Evolutionary conservation across 1,140 invertebrate species (phyloP), one percentile per base, ranked within the genome.

Genomic region (Pseudoatta argentina): DNA sequence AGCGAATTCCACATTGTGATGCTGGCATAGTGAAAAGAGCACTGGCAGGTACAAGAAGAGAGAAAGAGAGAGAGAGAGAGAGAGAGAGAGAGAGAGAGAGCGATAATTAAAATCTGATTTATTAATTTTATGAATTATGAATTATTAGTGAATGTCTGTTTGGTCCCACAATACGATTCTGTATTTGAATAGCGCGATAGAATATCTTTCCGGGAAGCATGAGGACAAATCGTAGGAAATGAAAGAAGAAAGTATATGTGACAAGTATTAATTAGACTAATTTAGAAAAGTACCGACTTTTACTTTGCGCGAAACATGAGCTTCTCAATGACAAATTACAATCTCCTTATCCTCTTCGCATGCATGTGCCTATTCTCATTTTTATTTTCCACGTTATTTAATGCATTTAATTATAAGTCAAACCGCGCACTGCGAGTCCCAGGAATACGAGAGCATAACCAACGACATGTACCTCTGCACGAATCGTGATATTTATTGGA

Each of bases 371-470:
- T 12, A 21, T 63, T 67, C n/a, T 79, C 5, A 24, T 71, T 57
- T 69, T 81, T 71, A 39, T 57, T 57, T 55, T 55, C 34, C 16
- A 16, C 21, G 8, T 59, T 44, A 71, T 71, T 81, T 44, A 55
- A n/a, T 39, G 48, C 64, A 39, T 71, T 51, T 81, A 69, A 69
- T 73, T 82, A 55, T 16, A 27, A 82, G 67, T 72, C 34, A 59
- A 44, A 27, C 10, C 30, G 12, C 18, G 24, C 30, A 8, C 30
- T 27, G 77, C 64, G n/a, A 57, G 16, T 51, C 5, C 3, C 59
- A 51, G 48, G 10, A 24, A 55, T 18, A 39, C 48, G 27, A 55
- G n/a, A 55, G 53, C 48, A 30, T 3, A 18, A 3, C 4, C 71
- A 24, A 72, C 71, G 24, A 73, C n/a, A 55, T 21, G 18, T 21